Evolutionary conservation across 2,113 vertebrate species (phyloP), one percentile per base, ranked within the genome.

Genomic region (Notothenia rossii): DNA sequence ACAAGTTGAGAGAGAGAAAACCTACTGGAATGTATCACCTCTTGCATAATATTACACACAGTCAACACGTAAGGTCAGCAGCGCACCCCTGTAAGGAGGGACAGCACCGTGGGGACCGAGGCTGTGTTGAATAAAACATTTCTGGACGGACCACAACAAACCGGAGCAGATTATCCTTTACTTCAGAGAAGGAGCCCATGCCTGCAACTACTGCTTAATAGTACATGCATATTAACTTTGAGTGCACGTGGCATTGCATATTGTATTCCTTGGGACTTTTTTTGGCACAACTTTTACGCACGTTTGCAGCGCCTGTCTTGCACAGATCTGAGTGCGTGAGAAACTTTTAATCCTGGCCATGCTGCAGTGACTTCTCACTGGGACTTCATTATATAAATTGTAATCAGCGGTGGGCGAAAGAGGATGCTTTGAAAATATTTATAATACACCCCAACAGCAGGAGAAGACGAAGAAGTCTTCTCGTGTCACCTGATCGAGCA

Each of bases 11-110:
- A 25, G 61, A 74, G 25, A 79, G 65, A 74, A 70, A 61, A 63
- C 54, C 77, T 69, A 78, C 59, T 78, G 90, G 91, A 86, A 88
- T 91, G 81, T 88, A 81, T 83, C 64, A 72, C 77, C 75, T 84
- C 67, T 43, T 71, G 70, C 54, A 55, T 78, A 85, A 77, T 61
- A 75, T 71, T 20, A 80, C 66, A 58, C 75, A 53, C 77, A 80
- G 25, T 77, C 59, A 75, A 53, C 60, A 59, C 75, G 54, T 76
- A 56, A 80, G 83, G 81, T 82, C 75, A 85, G 8, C 60, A 66
- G 75, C 79, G 76, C 73, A 60, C 51, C 76, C 86, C 50, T 55
- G 43, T n/a, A 70, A 63, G 65, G 62, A 66, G 62, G 50, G 72
- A 53, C 58, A 49, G 68, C 62, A 79, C 51, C 48, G 56, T 17